Conservation (phyloP, 2,888 invertebrate species). For the Aporophyla lueneburgensis region DNA sequence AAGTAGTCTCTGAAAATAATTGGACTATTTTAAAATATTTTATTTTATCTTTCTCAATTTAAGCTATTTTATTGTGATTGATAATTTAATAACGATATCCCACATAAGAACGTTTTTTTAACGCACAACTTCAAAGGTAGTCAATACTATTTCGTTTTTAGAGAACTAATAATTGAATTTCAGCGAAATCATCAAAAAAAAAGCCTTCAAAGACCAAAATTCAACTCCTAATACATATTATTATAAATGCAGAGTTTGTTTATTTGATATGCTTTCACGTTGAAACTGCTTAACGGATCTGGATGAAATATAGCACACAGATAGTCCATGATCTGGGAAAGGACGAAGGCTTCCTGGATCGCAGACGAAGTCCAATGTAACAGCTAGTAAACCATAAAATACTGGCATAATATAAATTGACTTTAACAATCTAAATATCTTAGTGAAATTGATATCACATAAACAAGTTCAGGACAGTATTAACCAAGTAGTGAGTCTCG, state of each 20-base stretch:
- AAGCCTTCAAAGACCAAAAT: background rate
- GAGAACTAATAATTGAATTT: background rate
- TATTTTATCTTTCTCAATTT: background rate
- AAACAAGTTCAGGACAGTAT: slow-evolving; percentile 8
- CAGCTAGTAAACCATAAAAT: background rate
- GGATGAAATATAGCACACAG: too few relatives aligned
- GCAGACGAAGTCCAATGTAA: too few relatives aligned
- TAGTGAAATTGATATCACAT: background rate
- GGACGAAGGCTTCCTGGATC: too few relatives aligned
- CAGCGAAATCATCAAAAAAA: background rate
- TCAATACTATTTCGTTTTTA: background rate
- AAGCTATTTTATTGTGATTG: background rate
- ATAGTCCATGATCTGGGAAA: too few relatives aligned
- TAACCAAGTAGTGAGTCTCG: slow-evolving; percentile 10
- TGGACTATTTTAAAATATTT: background rate
- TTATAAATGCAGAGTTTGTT: too few relatives aligned
- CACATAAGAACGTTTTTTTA: too few relatives aligned
- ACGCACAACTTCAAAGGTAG: background rate
- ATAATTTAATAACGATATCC: background rate
- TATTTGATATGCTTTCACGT: too few relatives aligned
- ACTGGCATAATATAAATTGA: background rate
- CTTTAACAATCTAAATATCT: background rate
- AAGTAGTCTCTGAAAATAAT: background rate
- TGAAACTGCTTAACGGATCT: too few relatives aligned
- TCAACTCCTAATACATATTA: too few relatives aligned